These are phyloP conservation scores for Holcopasites calliopsidis DNA, from an alignment of 1,140 invertebrate genomes.

Conservation along the genomic window DNA sequence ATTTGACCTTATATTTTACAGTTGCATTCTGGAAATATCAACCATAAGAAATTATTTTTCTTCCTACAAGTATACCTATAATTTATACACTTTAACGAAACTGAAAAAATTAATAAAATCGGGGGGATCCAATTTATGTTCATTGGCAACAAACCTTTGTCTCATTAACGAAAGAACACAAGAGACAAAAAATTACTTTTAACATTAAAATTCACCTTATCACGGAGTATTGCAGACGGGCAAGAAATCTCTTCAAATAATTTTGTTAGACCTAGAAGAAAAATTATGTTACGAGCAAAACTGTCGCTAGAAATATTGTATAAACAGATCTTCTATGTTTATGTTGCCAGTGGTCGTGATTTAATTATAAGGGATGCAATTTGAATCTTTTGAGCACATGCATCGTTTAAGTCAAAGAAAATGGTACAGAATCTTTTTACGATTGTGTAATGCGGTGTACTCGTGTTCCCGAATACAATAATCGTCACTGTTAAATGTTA, in stretches of 20 bases:
- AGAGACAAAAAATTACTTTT: conserved; percentile 17
- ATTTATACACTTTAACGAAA: conserved; percentile 26
- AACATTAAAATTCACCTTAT: conserved; percentile 45
- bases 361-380: conserved; percentile 1
- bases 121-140: conserved; percentile 10
- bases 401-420: conserved; percentile 27
- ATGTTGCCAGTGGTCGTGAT: conserved; percentile 18
- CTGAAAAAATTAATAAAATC: conserved; percentile 21
- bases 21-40: conserved; percentile 53
- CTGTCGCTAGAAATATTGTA: conserved; percentile 1
- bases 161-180: conserved; percentile 8
- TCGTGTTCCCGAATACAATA: conserved; percentile 50
- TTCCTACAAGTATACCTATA: not conserved
- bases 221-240: conserved; percentile 55
- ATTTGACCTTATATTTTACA: conserved; percentile 57
- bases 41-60: conserved; percentile 50
- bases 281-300: conserved; percentile 52
- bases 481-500: conserved; percentile 32
- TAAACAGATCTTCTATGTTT: conserved; percentile 8
- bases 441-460: conserved; percentile 32
- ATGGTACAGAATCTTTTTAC: conserved; percentile 44
- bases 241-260: conserved; percentile 69
- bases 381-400: not conserved
- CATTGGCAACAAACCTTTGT: conserved; percentile 22
- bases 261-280: conserved; percentile 72